Conservation (phyloP, 2,888 invertebrate genomes). For the Brachypterus glaber region DNA sequence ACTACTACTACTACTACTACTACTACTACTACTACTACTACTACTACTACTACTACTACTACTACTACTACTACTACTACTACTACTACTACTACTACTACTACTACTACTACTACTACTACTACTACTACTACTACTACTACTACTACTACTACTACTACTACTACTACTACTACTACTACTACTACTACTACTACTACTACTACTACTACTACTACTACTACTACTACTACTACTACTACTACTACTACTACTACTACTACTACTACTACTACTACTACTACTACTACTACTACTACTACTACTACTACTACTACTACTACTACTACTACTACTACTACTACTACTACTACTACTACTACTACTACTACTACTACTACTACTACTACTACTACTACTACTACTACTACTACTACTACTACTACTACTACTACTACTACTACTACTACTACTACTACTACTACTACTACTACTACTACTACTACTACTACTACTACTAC, state of each 20-base stretch:
- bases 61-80: slow-evolving; percentile 7
- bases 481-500: slow-evolving; percentile 7
- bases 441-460: slow-evolving; percentile 7
- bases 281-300: slow-evolving; percentile 9
- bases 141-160: slow-evolving; percentile 9
- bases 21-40: slow-evolving; percentile 7
- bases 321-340: slow-evolving; percentile 7
- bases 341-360: slow-evolving; percentile 7
- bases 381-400: slow-evolving; percentile 7
- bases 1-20: slow-evolving; percentile 7
- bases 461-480: slow-evolving; percentile 7
- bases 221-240: slow-evolving; percentile 9
- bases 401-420: slow-evolving; percentile 7
- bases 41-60: slow-evolving; percentile 7
- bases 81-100: slow-evolving; percentile 7
- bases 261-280: slow-evolving; percentile 9
- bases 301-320: slow-evolving; percentile 8
- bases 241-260: slow-evolving; percentile 9
- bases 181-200: slow-evolving; percentile 9
- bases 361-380: slow-evolving; percentile 7
- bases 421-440: slow-evolving; percentile 7
- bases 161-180: slow-evolving; percentile 9
- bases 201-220: slow-evolving; percentile 9
- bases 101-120: slow-evolving; percentile 9
- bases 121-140: slow-evolving; percentile 9